phyloP scores from a whole-genome alignment of 2,113 vertebrate species.

The Forbesichthys agassizii region DNA sequence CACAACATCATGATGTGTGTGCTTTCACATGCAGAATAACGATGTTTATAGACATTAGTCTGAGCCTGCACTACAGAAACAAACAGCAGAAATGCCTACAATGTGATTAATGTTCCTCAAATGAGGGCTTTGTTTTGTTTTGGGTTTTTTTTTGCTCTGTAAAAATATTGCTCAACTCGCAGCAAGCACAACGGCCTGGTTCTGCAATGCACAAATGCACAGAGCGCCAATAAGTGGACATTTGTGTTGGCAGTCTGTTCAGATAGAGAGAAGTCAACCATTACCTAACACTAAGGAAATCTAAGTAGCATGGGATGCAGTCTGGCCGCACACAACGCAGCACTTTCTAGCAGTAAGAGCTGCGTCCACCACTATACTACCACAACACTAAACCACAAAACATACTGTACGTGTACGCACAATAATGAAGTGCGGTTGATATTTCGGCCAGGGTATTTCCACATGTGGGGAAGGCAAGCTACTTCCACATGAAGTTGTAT shows the following conservation, averaged over 20 bases:
- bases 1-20: not conserved
- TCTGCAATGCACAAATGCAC: not conserved
- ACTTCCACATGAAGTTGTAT: too few species aligned
- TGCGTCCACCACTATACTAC: not conserved
- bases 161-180: not conserved
- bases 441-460: too few species aligned
- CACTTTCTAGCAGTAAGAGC: slow-evolving; percentile 2
- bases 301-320: slow-evolving; percentile 1
- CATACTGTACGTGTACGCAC: too few species aligned
- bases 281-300: slow-evolving; percentile 46
- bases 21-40: too few species aligned
- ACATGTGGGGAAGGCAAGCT: too few species aligned
- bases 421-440: too few species aligned
- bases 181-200: not conserved
- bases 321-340: slow-evolving; percentile 14
- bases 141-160: not conserved
- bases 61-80: slow-evolving; percentile 16
- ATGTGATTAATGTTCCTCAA: slow-evolving; percentile 47
- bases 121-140: slow-evolving; percentile 11
- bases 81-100: slow-evolving; percentile 24
- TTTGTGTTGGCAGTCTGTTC: slow-evolving; percentile 32
- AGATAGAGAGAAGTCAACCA: slow-evolving; percentile 24
- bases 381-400: not conserved
- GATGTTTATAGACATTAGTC: not conserved
- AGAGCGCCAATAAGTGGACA: slow-evolving; percentile 31